A percentile compares a stretch with the other conserved stretches of the same genome.
Conservation (phyloP, 2,888 invertebrate genomes). For the Nomada ferruginata region DNA sequence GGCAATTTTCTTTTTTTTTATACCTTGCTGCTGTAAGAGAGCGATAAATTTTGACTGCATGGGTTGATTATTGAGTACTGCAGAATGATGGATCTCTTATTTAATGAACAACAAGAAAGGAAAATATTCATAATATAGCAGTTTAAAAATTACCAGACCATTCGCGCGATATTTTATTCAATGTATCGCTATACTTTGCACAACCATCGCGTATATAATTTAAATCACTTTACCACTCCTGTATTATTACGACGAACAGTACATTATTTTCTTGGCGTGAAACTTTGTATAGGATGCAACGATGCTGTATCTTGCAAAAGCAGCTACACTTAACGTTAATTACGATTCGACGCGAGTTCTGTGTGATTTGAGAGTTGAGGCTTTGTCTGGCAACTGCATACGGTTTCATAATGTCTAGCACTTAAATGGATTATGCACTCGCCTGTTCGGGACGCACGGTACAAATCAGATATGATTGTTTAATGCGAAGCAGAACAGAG, state of each 20-base stretch:
- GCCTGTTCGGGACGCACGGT: not conserved
- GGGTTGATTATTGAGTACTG: too few species aligned
- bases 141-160: too few species aligned
- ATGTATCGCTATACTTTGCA: too few species aligned
- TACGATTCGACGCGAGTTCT: slow-evolving; percentile 1
- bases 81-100: too few species aligned
- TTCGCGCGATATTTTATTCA: too few species aligned
- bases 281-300: not conserved
- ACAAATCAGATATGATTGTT: slow-evolving; percentile 26
- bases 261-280: too few species aligned
- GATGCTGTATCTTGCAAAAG: not conserved
- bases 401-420: slow-evolving; percentile 16
- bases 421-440: not conserved
- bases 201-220: too few species aligned
- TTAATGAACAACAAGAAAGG: too few species aligned
- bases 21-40: not conserved
- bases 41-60: not conserved
- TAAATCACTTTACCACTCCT: too few species aligned
- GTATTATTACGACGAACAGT: too few species aligned
- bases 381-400: slow-evolving; percentile 2
- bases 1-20: not conserved
- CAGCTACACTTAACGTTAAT: not conserved
- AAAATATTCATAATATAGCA: too few species aligned
- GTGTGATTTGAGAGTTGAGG: slow-evolving; percentile 12
- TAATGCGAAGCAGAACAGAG: not conserved